Evolutionary conservation across 2,888 invertebrate species (phyloP).

Genomic region (Mythimna vitellina): DNA sequence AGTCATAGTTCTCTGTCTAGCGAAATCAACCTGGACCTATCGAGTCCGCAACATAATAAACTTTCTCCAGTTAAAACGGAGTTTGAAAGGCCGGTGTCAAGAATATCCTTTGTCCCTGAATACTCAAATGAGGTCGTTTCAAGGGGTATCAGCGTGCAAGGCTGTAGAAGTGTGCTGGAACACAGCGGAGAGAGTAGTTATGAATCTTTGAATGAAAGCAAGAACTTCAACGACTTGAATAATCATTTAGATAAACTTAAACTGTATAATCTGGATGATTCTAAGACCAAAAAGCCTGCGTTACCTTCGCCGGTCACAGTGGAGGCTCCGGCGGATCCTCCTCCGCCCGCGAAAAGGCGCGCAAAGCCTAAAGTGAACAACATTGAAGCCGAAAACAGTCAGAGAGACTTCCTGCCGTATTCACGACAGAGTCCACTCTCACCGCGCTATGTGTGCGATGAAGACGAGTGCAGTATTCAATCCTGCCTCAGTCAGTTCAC

Average conservation of each 20-base stretch:
- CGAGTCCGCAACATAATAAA: slow-evolving; percentile 86
- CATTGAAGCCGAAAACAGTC: slow-evolving; percentile 77
- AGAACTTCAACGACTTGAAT: slow-evolving; percentile 74
- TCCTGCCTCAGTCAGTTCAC: slow-evolving; percentile 98
- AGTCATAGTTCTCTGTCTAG: slow-evolving; percentile 89
- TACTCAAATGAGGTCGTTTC: slow-evolving; percentile 84
- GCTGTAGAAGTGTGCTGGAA: slow-evolving; percentile 80
- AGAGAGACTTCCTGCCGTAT: slow-evolving; percentile 78
- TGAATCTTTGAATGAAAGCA: slow-evolving; percentile 77
- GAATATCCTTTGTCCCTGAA: slow-evolving; percentile 83
- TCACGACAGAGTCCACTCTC: slow-evolving; percentile 89
- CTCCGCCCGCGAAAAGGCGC: slow-evolving; percentile 65
- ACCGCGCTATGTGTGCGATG: slow-evolving; percentile 93
- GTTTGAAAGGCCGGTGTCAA: slow-evolving; percentile 81
- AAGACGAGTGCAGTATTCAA: slow-evolving; percentile 95
- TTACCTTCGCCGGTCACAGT: slow-evolving; percentile 74
- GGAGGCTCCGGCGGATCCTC: slow-evolving; percentile 67
- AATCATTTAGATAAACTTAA: slow-evolving; percentile 83
- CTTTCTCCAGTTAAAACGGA: slow-evolving; percentile 81
- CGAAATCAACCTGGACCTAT: slow-evolving; percentile 90
- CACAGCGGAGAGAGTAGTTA: slow-evolving; percentile 83
- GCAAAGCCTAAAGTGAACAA: slow-evolving; percentile 78
- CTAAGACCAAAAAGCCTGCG: slow-evolving; percentile 71
- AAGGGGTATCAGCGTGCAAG: slow-evolving; percentile 84
- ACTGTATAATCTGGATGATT: slow-evolving; percentile 76